These are phyloP conservation scores for Steatocranus sp. DNA, from an alignment of 2,797 vertebrate genomes.

Conservation along the genomic window DNA sequence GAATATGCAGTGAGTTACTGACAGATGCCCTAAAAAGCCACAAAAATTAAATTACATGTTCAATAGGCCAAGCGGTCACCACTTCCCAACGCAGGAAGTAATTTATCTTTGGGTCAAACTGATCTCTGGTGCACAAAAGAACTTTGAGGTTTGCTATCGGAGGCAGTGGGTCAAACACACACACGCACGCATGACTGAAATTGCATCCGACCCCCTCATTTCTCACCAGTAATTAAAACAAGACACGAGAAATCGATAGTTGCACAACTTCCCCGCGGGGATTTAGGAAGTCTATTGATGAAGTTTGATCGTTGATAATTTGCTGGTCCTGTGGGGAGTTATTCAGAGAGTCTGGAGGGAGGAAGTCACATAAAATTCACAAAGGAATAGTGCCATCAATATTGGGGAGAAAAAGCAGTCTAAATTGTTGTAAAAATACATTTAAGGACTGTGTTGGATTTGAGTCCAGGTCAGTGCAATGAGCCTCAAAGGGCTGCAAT, in stretches of 20 bases:
- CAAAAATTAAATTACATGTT: conserved; percentile 2
- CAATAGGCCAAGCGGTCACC: conserved; percentile 22
- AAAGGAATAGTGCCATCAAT: background rate
- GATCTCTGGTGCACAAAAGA: conserved; percentile 12
- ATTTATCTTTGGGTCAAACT: conserved; percentile 38
- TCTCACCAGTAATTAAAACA: conserved; percentile 62
- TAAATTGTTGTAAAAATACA: background rate
- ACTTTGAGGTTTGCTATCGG: background rate
- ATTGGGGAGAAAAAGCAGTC: background rate
- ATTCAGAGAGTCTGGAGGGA: background rate
- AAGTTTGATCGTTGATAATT: conserved; percentile 35
- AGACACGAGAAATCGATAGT: conserved; percentile 54
- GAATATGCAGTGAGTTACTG: background rate
- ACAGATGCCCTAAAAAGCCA: background rate
- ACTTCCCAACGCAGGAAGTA: conserved; percentile 43
- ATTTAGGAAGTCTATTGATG: conserved; percentile 37
- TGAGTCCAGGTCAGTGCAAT: conserved; percentile 1
- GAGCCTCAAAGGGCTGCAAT: background rate
- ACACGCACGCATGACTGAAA: background rate
- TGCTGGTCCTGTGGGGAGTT: background rate
- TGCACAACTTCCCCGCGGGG: background rate
- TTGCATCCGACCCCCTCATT: conserved; percentile 9
- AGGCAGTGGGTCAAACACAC: conserved; percentile 15
- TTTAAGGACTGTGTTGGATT: background rate
- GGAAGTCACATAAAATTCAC: background rate